Base-by-base conservation (phyloP, 1,140 invertebrate genomes). In the Condylostylus longicornis region DNA sequence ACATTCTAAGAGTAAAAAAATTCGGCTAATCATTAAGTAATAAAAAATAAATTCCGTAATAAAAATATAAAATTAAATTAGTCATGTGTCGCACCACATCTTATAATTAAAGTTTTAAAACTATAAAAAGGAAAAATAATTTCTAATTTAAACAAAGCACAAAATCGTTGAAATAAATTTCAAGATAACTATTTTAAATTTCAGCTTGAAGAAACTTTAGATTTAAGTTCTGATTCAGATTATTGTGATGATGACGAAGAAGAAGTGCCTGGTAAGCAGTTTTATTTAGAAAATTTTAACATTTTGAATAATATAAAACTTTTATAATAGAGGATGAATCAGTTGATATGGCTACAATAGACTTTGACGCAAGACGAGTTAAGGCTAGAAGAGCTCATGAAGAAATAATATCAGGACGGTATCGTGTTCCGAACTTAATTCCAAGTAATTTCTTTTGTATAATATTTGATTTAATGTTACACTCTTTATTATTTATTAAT, bases 371-470 rank as follows among this genome's bases (percentile, higher is more conserved):
- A 13, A 44, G 57, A 7, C 46, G 57, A 5, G 48, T 60, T 1
- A 61, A 61, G 38, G 58, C 55, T 8, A 38, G 58, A 1, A 37
- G 58, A 5, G 58, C 58, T 1, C 57, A 61, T 30, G 58, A 61
- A 41, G 58, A 61, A 35, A 55, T 61, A 17, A 53, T 60, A 23
- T 58, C 57, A 13, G 57, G 58, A 18, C 49, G 54, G n/a, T 61
- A 54, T 42, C 47, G 58, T 7, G 52, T 55, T 32, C 58, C 58
- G 5, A 60, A 58, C 42, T 46, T 60, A 36, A 48, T 48, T 18
- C 51, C 57, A 18, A 42, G 58, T 61, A 43, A 50, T 43, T 31
- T 12, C 9, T 30, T 18, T 19, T 5, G 32, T 32, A 13, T 15
- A 19, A 33, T 18, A 38, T 38, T 33, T 21, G 4, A 15, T 19